Percentiles rank a stretch among this genome's conserved stretches.
Evolutionary conservation across 2,797 vertebrate genomes (phyloP).

Genomic region (Pogonophryne albipinna): DNA sequence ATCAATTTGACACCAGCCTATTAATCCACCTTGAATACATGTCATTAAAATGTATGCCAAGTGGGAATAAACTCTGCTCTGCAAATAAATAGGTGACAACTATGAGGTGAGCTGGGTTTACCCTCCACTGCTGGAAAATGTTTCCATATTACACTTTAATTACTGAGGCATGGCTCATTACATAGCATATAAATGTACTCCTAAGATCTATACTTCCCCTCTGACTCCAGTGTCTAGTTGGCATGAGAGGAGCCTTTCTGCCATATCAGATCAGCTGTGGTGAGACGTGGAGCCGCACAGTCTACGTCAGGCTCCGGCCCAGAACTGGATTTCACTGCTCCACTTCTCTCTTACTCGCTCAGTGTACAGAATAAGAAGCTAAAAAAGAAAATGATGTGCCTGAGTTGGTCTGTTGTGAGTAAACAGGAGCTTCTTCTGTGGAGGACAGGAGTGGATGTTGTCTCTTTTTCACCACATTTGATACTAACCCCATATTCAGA

Average conservation of each 20-base stretch:
- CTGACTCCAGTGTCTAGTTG: slow-evolving; percentile 67
- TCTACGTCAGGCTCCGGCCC: slow-evolving; percentile 66
- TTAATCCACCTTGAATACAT: slow-evolving; percentile 10
- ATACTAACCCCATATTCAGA: background rate
- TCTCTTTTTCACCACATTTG: background rate
- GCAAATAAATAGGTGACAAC: slow-evolving; percentile 45
- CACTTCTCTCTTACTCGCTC: slow-evolving; percentile 19
- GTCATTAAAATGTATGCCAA: slow-evolving; percentile 27
- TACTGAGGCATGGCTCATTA: slow-evolving; percentile 69
- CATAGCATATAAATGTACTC: slow-evolving; percentile 62
- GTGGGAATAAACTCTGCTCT: slow-evolving; percentile 19
- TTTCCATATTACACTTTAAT: slow-evolving; percentile 64
- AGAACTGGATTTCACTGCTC: slow-evolving; percentile 39
- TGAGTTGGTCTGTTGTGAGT: background rate
- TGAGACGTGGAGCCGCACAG: slow-evolving; percentile 78
- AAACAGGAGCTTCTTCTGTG: background rate
- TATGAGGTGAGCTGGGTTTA: slow-evolving; percentile 47
- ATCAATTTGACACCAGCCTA: slow-evolving; percentile 16
- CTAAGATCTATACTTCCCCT: slow-evolving; percentile 45
- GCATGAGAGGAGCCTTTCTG: slow-evolving; percentile 62
- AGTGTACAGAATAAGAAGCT: slow-evolving; percentile 16
- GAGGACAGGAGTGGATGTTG: background rate
- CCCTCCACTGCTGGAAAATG: slow-evolving; percentile 58
- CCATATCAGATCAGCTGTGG: slow-evolving; percentile 80
- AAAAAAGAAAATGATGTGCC: background rate